Evolutionary conservation across 2,113 vertebrate species (phyloP).

Genomic region (Poeciliopsis retropinna): DNA sequence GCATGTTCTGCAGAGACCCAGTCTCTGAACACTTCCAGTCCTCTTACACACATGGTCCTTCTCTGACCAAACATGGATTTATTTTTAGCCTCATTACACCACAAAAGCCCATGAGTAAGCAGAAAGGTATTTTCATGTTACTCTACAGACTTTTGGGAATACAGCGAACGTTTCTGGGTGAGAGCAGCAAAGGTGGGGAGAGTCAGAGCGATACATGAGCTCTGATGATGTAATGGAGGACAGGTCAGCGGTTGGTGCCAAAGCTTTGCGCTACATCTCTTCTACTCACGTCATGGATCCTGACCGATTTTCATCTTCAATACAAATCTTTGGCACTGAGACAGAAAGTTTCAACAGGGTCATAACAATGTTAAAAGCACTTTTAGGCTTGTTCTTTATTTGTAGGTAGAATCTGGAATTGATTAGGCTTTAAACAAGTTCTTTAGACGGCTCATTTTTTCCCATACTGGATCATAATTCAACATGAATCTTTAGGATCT

Average conservation of each 20-base stretch:
- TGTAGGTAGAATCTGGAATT: conserved; percentile 1
- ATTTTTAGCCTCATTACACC: conserved; percentile 77
- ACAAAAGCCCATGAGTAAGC: conserved; percentile 65
- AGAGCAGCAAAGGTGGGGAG: conserved; percentile 6
- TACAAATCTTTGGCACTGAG: background rate
- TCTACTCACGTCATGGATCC: background rate
- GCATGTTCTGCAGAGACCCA: conserved; percentile 42
- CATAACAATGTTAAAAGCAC: background rate
- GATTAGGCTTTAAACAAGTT: background rate
- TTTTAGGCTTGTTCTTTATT: background rate
- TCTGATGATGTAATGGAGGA: conserved; percentile 4
- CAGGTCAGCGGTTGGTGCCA: conserved; percentile 3
- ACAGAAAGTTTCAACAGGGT: background rate
- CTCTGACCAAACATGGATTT: conserved; percentile 70
- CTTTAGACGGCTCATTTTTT: background rate
- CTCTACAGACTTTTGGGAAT: conserved; percentile 64
- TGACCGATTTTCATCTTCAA: background rate
- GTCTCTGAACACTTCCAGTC: conserved; percentile 46
- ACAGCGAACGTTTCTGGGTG: conserved; percentile 53
- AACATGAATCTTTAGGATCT: background rate
- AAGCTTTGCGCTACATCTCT: conserved; percentile 8
- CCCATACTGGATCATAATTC: background rate
- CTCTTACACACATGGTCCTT: conserved; percentile 35
- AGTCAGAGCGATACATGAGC: conserved; percentile 18
- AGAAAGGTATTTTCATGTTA: conserved; percentile 74